Percentiles rank a stretch among this genome's conserved stretches.
phyloP scores from a whole-genome alignment of 2,113 vertebrate species.

The Podarcis cretensis region DNA sequence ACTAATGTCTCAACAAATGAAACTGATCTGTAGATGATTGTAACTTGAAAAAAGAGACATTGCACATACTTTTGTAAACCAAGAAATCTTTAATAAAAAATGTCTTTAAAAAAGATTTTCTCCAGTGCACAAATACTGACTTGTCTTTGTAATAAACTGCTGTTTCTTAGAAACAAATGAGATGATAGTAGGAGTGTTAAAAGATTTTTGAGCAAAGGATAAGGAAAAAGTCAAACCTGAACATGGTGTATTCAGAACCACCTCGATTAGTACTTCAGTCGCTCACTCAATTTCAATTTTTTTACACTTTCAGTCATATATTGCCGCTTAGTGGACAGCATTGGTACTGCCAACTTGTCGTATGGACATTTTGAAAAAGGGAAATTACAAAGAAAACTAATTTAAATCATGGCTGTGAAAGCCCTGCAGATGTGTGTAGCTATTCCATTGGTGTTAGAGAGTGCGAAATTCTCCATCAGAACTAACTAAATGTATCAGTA shows the following conservation, averaged over 20 bases:
- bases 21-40: too few relatives aligned
- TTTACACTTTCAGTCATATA: background rate
- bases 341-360: background rate
- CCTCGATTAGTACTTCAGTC: background rate
- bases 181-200: background rate
- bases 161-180: background rate
- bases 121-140: background rate
- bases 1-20: too few relatives aligned
- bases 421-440: too few relatives aligned
- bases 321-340: slow-evolving; percentile 51
- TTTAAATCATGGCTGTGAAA: background rate
- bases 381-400: background rate
- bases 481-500: background rate
- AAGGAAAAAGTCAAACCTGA: background rate
- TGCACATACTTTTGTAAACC: too few relatives aligned
- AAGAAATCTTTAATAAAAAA: too few relatives aligned
- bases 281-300: background rate
- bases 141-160: background rate
- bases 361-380: background rate
- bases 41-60: too few relatives aligned
- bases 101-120: background rate
- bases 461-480: background rate
- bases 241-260: background rate
- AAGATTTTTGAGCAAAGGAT: background rate
- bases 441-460: background rate